These are phyloP conservation scores for Trichosurus vulpecula DNA, from an alignment of 2,797 vertebrate species.

Conservation along the genomic window DNA sequence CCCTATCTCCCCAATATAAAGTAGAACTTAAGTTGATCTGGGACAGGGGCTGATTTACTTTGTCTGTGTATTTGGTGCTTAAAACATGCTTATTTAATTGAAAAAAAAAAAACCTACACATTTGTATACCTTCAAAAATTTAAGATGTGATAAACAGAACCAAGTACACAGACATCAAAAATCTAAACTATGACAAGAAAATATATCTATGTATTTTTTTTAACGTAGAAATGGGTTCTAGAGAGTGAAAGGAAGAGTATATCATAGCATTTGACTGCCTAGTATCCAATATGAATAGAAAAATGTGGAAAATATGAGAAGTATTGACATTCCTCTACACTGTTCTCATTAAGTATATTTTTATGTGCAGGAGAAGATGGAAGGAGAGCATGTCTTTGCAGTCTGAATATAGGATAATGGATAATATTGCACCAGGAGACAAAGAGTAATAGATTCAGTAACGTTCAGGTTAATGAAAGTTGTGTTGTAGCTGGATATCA, in stretches of 20 bases:
- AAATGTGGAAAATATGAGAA: not conserved
- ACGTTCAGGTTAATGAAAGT: not conserved
- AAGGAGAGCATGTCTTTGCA: not conserved
- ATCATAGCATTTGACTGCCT: not conserved
- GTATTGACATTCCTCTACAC: not conserved
- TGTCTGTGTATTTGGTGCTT: not conserved
- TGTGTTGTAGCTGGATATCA: not conserved
- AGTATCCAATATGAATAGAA: not conserved
- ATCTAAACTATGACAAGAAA: not conserved
- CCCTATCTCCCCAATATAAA: not conserved
- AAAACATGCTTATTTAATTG: not conserved
- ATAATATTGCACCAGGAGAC: not conserved
- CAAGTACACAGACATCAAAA: not conserved
- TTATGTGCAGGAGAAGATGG: not conserved
- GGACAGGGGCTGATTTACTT: not conserved
- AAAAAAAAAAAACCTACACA: not conserved
- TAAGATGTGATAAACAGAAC: not conserved
- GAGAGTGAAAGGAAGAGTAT: not conserved
- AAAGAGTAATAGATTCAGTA: not conserved
- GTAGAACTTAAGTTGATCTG: not conserved
- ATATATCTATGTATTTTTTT: not conserved
- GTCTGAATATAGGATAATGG: constrained; percentile 8
- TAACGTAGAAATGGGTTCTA: not conserved
- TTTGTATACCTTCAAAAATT: not conserved
- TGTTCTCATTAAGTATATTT: constrained; percentile 4